A percentile compares a stretch with the other conserved stretches of the same genome.
These are phyloP conservation scores for Irena cyanogastra DNA, from an alignment of 2,113 vertebrate species.

Conservation along the genomic window DNA sequence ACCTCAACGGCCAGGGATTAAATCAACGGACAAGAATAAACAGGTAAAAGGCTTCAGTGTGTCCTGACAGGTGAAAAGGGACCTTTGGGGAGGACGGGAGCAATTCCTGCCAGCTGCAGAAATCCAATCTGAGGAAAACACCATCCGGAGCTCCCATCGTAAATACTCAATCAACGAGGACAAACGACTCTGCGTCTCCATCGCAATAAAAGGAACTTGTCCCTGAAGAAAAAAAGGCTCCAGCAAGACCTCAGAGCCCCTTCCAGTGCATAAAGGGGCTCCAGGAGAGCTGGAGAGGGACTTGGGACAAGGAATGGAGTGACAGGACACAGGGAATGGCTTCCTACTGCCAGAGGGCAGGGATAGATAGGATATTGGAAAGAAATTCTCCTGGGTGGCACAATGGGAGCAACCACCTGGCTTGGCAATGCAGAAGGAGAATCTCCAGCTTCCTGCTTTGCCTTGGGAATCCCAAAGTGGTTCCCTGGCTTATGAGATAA, in stretches of 20 bases:
- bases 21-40: background rate
- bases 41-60: background rate
- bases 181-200: background rate
- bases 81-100: background rate
- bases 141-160: background rate
- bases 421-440: background rate
- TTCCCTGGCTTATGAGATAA: background rate
- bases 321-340: background rate
- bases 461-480: background rate
- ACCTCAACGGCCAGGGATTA: background rate
- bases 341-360: background rate
- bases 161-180: conserved; percentile 14
- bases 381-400: background rate
- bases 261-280: background rate
- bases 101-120: conserved; percentile 17
- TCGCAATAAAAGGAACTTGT: background rate
- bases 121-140: background rate
- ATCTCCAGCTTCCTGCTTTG: background rate
- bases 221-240: background rate
- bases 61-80: background rate
- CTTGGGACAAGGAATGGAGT: background rate
- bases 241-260: background rate
- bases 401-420: accelerated
- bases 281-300: background rate
- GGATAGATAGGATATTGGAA: background rate